phyloP scores from a whole-genome alignment of 2,113 vertebrate genomes.

The Papio anubis region DNA sequence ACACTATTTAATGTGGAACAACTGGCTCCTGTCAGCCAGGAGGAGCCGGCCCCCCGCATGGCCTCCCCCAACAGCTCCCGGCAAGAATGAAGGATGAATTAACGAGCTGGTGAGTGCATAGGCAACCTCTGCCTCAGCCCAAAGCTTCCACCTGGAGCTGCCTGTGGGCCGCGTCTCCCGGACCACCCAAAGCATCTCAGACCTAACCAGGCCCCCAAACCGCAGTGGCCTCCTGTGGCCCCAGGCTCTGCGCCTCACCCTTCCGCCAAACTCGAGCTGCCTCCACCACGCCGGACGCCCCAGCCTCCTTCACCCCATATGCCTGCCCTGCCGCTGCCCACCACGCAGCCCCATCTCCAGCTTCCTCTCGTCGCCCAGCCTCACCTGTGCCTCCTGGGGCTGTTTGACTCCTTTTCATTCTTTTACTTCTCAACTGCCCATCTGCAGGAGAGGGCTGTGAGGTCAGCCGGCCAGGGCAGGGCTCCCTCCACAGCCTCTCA shows the following conservation, averaged over 20 bases:
- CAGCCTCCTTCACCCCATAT: background rate
- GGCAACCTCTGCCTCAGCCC: background rate
- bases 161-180: rapidly evolving
- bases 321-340: background rate
- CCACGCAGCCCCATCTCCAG: background rate
- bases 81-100: background rate
- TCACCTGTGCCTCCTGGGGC: background rate
- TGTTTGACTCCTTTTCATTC: background rate
- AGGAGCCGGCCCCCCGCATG: background rate
- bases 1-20: background rate
- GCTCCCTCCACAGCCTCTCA: background rate
- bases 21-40: background rate
- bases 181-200: background rate
- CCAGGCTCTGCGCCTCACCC: rapidly evolving
- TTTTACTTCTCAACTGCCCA: too few relatives aligned
- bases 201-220: background rate
- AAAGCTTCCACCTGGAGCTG: background rate
- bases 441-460: background rate
- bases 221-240: rapidly evolving
- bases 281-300: rapidly evolving
- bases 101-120: rapidly evolving
- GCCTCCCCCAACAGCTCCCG: background rate
- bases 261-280: background rate
- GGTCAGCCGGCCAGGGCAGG: background rate
- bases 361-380: background rate